A percentile compares a stretch with the other conserved stretches of the same genome.
phyloP scores from a whole-genome alignment of 1,140 invertebrate species.

The Metopolophium dirhodum region DNA sequence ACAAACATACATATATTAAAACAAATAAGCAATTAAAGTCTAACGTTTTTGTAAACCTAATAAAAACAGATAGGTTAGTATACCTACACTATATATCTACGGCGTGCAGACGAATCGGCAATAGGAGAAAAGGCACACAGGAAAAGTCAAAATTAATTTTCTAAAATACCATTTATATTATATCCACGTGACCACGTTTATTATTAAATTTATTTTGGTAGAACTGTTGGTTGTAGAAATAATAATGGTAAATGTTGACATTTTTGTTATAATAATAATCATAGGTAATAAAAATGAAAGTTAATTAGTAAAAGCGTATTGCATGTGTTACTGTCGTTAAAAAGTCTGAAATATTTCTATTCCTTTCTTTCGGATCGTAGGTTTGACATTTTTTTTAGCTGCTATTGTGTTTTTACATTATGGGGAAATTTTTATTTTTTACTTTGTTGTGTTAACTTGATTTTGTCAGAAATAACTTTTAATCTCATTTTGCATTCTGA shows the following conservation, averaged over 20 bases:
- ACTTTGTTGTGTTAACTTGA: background rate
- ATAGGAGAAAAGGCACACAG: background rate
- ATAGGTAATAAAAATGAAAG: constrained; percentile 8
- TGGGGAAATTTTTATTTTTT: background rate
- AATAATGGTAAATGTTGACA: background rate
- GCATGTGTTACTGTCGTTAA: background rate
- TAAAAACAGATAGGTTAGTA: background rate
- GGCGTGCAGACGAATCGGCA: background rate
- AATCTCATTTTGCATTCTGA: constrained; percentile 11
- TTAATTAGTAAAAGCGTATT: constrained; percentile 18
- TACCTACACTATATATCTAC: background rate
- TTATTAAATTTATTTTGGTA: background rate
- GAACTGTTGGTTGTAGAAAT: background rate
- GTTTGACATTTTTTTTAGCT: background rate
- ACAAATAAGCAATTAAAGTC: background rate
- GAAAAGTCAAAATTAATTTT: background rate
- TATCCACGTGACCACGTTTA: background rate
- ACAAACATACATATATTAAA: constrained; percentile 17
- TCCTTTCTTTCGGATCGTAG: background rate
- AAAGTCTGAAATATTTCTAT: background rate
- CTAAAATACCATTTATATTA: background rate
- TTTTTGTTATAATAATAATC: background rate
- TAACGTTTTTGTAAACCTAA: background rate
- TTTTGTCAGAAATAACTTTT: background rate
- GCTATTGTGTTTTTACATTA: background rate